Evolutionary conservation across 2,888 invertebrate species (phyloP).

Genomic region (Tetranychus truncatus): DNA sequence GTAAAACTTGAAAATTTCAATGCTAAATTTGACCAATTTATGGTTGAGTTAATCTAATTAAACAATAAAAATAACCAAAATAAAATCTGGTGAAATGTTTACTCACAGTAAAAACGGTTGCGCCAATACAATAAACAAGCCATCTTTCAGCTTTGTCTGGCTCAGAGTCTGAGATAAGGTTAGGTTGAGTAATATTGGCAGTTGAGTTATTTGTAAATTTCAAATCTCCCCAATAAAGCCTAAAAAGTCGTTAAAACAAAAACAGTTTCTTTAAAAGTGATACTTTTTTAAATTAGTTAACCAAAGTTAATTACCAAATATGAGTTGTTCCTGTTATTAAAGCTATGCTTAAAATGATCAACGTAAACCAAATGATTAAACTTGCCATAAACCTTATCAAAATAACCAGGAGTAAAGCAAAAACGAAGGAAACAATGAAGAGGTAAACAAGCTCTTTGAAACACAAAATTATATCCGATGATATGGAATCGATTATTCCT

Average conservation of each 20-base stretch:
- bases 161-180: neutral
- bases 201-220: neutral
- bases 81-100: neutral
- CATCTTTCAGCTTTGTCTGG: neutral
- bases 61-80: no score
- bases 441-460: conserved; percentile 22
- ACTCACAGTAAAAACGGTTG: neutral
- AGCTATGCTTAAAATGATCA: conserved; percentile 39
- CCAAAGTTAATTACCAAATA: conserved; percentile 38
- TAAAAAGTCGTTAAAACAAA: neutral
- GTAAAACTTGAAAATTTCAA: no score
- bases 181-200: neutral
- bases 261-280: no score
- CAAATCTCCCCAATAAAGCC: neutral
- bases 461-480: conserved; percentile 22
- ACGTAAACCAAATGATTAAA: conserved; percentile 44
- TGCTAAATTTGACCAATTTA: no score
- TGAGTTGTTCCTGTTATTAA: conserved; percentile 41
- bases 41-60: neutral
- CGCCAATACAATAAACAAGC: neutral
- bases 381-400: conserved; percentile 42
- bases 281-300: neutral
- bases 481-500: conserved; percentile 4
- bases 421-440: conserved; percentile 20
- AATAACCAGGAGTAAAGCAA: conserved; percentile 39